Evolutionary conservation across 2,797 vertebrate genomes (phyloP), one percentile per base, ranked within the genome.

Genomic region (Pterois miles): DNA sequence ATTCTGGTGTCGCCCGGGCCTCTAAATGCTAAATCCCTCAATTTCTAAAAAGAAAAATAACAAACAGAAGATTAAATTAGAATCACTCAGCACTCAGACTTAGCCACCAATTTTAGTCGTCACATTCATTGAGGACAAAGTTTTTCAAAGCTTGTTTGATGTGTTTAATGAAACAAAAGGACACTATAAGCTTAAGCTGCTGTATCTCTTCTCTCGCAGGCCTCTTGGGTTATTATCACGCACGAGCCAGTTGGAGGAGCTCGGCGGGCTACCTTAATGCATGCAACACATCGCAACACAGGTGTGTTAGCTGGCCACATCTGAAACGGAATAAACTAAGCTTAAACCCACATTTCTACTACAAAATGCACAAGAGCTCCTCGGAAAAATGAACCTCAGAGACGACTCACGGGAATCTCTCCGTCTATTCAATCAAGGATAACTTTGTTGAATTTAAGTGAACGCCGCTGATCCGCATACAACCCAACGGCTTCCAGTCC

Each of bases 401-500:
- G 36, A 36, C 14, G 12, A 22, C 43, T 8, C n/a, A 10, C n/a
- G 6, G 59, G 34, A 75, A 65, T 62, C 53, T 68, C 54, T 63
- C 50, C 40, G 25, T 65, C 54, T 23, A 13, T 25, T 70, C 23
- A 74, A 31, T 65, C 27, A 56, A 50, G 62, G 60, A 77, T 65
- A 65, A 60, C 67, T 84, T 65, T 73, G 73, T 72, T 66, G 46
- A 62, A 54, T 60, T 43, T 22, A 74, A 76, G 65, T 2, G 38
- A 82, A 63, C 20, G 13, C 62, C 27, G 2, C 70, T 59, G 80
- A 84, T 88, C 81, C 81, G 64, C 73, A 69, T 62, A 50, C 69
- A 82, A 83, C 77, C 79, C 85, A 60, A 64, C 78, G 73, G 85
- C 87, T 90, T 95, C 92, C 80, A 90, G 74, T 86, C 87, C 92